Evolutionary conservation across 2,113 vertebrate genomes (phyloP), one percentile per base, ranked within the genome.

Genomic region (Eleginops maclovinus): DNA sequence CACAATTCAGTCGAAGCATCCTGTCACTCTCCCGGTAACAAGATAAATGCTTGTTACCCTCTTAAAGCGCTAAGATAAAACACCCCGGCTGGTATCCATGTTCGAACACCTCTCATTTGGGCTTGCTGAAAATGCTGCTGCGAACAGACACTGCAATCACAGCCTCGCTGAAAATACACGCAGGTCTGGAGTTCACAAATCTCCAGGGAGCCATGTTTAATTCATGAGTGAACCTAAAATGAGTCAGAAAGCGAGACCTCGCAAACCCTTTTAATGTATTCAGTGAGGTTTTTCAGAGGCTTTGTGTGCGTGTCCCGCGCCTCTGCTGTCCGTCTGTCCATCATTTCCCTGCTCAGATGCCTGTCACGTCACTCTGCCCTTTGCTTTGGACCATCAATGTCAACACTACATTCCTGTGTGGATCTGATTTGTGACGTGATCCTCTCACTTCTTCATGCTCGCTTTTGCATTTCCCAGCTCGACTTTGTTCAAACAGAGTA

Each of bases 311-410:
- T 79, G 70, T 85, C 56, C 68, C 24, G 4, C 31, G 63, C 81
- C 75, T 78, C 64, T 71, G 63, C 85, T 68, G 72, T 78, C 67
- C 16, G 21, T 79, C 74, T 62, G 40, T 83, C 75, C 66, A 70
- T 71, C 59, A 87, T 74, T 60, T 50, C 70, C 60, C 63, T 65
- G 66, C 88, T 92, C 62, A 56, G 74, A 94, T 94, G 91, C 93
- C 47, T 31, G 90, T 94, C 93, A 94, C 94, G 91, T 93, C 91
- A 79, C 75, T 84, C 84, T 94, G 94, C 94, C 93, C 93, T 94
- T 94, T 94, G 91, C 92, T 94, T 92, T 92, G 76, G 87, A 90
- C 79, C 83, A 86, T 92, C 92, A 89, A 81, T 91, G 93, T 94
- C 92, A 94, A 94, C 92, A 94, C 75, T 44, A 63, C 89, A 87